Evolutionary conservation across 1,140 invertebrate species (phyloP).

Genomic region (Meloidogyne hapla): DNA sequence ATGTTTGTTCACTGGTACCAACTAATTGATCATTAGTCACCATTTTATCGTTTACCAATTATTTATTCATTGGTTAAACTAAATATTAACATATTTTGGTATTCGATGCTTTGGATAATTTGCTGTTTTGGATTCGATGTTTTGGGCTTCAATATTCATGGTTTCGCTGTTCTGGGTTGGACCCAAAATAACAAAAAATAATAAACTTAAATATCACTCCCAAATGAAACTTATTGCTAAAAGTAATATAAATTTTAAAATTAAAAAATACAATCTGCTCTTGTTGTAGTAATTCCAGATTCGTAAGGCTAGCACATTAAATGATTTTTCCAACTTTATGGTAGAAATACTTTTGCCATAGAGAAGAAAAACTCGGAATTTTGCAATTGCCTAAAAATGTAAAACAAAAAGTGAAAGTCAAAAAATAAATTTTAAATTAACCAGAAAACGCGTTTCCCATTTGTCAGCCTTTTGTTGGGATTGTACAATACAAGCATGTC

Average conservation of each 20-base stretch:
- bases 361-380: conserved; percentile 59
- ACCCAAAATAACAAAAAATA: too few species aligned
- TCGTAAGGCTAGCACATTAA: conserved; percentile 55
- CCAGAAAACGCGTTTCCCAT: conserved; percentile 52
- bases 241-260: background rate
- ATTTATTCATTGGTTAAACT: too few species aligned
- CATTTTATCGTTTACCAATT: too few species aligned
- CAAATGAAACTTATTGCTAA: too few species aligned
- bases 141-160: too few species aligned
- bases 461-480: conserved; percentile 53
- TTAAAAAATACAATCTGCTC: conserved; percentile 9
- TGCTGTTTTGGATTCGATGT: too few species aligned
- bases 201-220: too few species aligned
- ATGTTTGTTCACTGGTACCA: too few species aligned
- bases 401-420: background rate
- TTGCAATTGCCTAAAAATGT: conserved; percentile 51
- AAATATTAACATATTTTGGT: too few species aligned
- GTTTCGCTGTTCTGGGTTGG: too few species aligned
- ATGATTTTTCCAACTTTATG: conserved; percentile 58
- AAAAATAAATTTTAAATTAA: background rate
- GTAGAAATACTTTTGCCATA: conserved; percentile 49
- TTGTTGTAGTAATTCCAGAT: conserved; percentile 42
- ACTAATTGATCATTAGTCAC: too few species aligned
- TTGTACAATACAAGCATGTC: conserved; percentile 45
- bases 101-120: too few species aligned